Evolutionary conservation across 2,888 invertebrate species (phyloP), one percentile per base, ranked within the genome.

Genomic region (Emesis russula): DNA sequence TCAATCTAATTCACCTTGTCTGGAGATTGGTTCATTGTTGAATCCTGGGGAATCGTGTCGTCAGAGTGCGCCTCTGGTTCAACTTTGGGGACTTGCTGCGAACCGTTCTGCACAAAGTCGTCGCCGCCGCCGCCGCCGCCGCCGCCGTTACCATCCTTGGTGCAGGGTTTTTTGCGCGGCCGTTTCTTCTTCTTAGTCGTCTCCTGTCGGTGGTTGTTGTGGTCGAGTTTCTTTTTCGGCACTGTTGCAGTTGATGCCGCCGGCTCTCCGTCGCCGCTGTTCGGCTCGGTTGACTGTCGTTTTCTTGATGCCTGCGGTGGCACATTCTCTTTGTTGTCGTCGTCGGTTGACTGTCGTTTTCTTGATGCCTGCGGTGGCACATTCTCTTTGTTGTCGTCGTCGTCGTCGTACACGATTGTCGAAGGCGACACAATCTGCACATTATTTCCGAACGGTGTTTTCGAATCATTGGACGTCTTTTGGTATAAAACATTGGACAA

Each of bases 1-100:
- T 71, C 36, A 71, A 71, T 71, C 71, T 71, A 71, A 15, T 71
- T 71, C 71, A 71, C 71, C 71, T 71, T 71, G 71, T 71, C 38
- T 36, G 71, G n/a, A 71, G 71, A 71, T 71, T 15, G 38, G 33
- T 15, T 38, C 33, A 25, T 25, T 25, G n/a, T 58, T n/a, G 58
- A 3, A 58, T 58, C 58, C 18, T 58, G 58, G 58, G n/a, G 58
- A n/a, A n/a, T 18, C n/a, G 1, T 58, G 58, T 58, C 58, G n/a
- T 53, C 53, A 11, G 53, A 25, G 25, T 25, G 25, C 25, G 25
- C 25, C 25, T 25, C 25, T 25, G 25, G 25, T 25, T 25, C 25
- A 25, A 25, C 41, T 0, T 38, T 6, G 38, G 41, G 7, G 41
- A 41, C 41, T 41, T 5, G 41, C 41, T 41, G 25, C 41, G 5